Percentiles rank a stretch among this genome's conserved stretches.
These are phyloP conservation scores for Cyphomyrus plagiostoma DNA, from an alignment of 2,113 vertebrate genomes.

Conservation along the genomic window DNA sequence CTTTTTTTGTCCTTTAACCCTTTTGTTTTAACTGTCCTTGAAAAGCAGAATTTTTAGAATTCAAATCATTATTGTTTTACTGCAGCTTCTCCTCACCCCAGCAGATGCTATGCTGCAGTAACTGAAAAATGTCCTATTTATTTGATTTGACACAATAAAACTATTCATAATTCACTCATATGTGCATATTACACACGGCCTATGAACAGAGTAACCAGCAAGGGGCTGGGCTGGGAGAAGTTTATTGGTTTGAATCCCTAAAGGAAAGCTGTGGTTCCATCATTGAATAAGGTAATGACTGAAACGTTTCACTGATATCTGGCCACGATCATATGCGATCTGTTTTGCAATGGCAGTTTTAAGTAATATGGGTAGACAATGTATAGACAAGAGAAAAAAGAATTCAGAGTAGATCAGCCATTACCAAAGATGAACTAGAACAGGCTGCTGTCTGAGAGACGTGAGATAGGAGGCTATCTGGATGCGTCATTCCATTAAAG, in stretches of 20 bases:
- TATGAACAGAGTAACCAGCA: not conserved
- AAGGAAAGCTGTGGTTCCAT: not conserved
- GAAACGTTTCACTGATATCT: not conserved
- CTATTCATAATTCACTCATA: not conserved
- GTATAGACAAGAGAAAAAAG: not conserved
- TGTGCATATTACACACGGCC: not conserved
- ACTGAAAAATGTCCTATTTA: not conserved
- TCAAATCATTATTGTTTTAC: not conserved
- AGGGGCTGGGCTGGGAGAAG: not conserved
- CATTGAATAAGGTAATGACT: not conserved
- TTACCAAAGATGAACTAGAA: not conserved
- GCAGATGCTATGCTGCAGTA: not conserved
- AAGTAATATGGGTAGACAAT: not conserved
- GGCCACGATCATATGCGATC: not conserved
- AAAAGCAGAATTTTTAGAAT: not conserved
- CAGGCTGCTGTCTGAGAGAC: not conserved
- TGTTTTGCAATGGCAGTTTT: not conserved
- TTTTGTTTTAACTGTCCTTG: not conserved
- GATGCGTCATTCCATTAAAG: not conserved
- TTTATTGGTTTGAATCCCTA: not conserved
- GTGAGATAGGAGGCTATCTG: not conserved
- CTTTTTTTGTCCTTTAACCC: not conserved
- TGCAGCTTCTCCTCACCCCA: not conserved
- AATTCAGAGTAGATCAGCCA: not conserved
- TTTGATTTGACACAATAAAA: not conserved